These are phyloP conservation scores for Tenthredo amoena DNA, from an alignment of 2,888 invertebrate species.

Conservation along the genomic window DNA sequence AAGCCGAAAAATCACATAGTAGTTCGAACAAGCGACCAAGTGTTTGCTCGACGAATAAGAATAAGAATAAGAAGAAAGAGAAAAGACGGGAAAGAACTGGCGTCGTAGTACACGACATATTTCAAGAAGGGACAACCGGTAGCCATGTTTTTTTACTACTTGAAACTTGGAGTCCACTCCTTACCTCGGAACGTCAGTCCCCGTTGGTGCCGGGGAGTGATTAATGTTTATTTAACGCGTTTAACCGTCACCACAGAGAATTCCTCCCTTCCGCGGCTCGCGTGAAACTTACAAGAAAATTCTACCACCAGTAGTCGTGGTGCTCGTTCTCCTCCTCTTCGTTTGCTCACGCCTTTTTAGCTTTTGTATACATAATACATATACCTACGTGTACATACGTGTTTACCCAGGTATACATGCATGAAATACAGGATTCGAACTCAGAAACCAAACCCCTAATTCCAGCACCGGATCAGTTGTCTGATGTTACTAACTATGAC, in stretches of 20 bases:
- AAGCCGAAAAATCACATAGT: not conserved
- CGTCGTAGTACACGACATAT: slow-evolving; percentile 45
- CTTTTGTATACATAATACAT: not conserved
- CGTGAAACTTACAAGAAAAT: slow-evolving; percentile 24
- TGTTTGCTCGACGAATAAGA: slow-evolving; percentile 4
- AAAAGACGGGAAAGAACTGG: not conserved
- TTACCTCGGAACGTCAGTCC: not conserved
- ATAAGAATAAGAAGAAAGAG: not conserved
- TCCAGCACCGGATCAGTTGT: not conserved
- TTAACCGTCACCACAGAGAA: slow-evolving; percentile 28
- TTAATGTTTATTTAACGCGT: slow-evolving; percentile 50
- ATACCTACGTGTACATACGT: not conserved
- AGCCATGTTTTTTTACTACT: slow-evolving; percentile 55
- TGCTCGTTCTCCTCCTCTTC: not conserved
- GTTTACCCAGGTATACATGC: not conserved
- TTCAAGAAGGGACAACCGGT: slow-evolving; percentile 56
- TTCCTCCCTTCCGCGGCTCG: slow-evolving; percentile 1
- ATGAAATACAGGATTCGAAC: not conserved
- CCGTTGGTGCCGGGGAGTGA: slow-evolving; percentile 27
- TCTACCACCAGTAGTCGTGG: slow-evolving; percentile 4
- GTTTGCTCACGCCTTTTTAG: slow-evolving; percentile 5
- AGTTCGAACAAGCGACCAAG: not conserved
- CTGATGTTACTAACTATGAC: no score
- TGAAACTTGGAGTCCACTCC: slow-evolving; percentile 13
- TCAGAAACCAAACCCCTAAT: no score